Conservation (phyloP, 1,140 invertebrate species). For the Calliopsis andreniformis region DNA sequence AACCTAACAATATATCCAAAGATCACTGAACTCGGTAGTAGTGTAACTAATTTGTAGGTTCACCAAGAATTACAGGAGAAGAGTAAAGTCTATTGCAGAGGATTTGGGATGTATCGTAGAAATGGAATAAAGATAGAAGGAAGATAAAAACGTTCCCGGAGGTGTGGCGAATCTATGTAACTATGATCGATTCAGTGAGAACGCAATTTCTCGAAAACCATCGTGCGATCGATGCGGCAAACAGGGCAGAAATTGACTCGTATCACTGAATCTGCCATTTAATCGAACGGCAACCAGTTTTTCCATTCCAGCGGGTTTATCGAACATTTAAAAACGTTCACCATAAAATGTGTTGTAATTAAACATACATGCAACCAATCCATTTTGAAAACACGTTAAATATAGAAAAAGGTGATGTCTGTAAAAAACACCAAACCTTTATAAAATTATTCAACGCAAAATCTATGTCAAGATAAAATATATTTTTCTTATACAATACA, state of each 20-base stretch:
- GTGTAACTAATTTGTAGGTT: too few species aligned
- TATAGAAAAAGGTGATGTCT: neutral
- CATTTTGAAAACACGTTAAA: neutral
- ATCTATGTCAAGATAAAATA: too few species aligned
- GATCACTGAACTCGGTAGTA: too few species aligned
- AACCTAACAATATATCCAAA: too few species aligned
- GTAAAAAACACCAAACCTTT: too few species aligned
- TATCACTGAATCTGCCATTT: constrained; percentile 3
- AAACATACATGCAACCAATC: neutral
- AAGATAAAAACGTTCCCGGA: neutral
- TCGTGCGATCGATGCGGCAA: constrained; percentile 14
- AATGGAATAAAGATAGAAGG: too few species aligned
- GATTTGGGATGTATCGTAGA: too few species aligned
- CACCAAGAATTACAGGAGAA: too few species aligned
- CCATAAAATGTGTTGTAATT: neutral
- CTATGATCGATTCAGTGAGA: constrained; percentile 5
- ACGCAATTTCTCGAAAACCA: constrained; percentile 18
- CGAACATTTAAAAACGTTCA: constrained; percentile 1
- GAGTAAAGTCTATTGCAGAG: too few species aligned
- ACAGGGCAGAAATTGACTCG: constrained; percentile 3
- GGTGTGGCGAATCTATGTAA: neutral
- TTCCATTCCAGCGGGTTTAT: neutral
- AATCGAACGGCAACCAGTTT: neutral
- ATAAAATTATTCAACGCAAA: too few species aligned
- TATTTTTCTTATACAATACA: too few species aligned